A percentile compares a stretch with the other conserved stretches of the same genome.
Evolutionary conservation across 2,113 vertebrate species (phyloP).

Genomic region (Calyptommatus sinebrachiatus): DNA sequence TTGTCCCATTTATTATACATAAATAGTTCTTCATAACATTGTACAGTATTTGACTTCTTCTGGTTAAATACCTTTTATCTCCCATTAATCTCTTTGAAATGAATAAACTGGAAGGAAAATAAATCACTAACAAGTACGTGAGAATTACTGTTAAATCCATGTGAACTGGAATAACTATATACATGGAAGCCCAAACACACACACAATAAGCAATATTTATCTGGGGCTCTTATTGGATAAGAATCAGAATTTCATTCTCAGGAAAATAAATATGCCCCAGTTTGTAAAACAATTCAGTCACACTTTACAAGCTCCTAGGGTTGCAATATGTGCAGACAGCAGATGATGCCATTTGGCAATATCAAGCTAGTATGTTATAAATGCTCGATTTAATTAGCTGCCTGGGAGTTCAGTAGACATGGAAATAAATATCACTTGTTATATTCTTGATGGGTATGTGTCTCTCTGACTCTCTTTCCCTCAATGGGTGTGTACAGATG

Average conservation of each 20-base stretch:
- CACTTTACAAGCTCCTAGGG: neutral
- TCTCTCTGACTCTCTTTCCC: too few species aligned
- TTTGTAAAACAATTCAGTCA: neutral
- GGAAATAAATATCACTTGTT: constrained; percentile 18
- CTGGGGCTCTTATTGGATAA: neutral
- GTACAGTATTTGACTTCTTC: neutral
- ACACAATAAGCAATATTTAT: neutral
- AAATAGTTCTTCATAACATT: neutral
- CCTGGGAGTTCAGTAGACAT: constrained; percentile 8
- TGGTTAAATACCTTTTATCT: neutral
- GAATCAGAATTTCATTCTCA: neutral
- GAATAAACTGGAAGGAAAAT: neutral
- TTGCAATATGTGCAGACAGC: neutral
- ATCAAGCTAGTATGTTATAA: constrained; percentile 24
- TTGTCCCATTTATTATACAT: neutral
- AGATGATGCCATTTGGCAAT: constrained; percentile 22
- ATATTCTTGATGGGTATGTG: too few species aligned
- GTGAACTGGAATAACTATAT: too few species aligned
- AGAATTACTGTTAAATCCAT: neutral
- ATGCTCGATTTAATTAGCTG: constrained; percentile 17
- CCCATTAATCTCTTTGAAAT: neutral
- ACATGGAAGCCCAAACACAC: too few species aligned
- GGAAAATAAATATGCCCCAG: neutral
- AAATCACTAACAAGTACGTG: too few species aligned
- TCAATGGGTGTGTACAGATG: too few species aligned